phyloP scores from a whole-genome alignment of 2,888 invertebrate genomes.

The Resseliella maxima region DNA sequence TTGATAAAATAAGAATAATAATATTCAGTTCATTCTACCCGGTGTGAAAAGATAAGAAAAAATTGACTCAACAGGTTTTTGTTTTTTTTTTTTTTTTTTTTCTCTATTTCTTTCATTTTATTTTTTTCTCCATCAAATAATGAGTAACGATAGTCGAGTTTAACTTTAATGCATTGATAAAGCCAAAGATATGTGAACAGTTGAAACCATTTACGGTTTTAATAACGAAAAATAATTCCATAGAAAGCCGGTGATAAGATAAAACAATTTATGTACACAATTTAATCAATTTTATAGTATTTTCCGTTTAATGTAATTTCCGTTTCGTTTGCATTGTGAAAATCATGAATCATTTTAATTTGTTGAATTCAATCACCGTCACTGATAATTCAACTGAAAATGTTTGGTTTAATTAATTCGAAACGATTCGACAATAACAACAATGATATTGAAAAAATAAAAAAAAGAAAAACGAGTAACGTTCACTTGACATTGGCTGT shows the following conservation, averaged over 20 bases:
- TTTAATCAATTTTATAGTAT: background rate
- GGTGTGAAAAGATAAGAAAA: background rate
- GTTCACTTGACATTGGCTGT: conserved; percentile 14
- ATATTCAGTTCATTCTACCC: background rate
- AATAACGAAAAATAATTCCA: background rate
- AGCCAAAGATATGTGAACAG: background rate
- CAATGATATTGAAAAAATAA: background rate
- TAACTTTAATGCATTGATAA: background rate
- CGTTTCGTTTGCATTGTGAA: background rate
- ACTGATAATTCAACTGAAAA: background rate
- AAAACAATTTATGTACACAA: background rate
- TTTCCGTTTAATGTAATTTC: background rate
- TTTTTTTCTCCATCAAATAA: background rate
- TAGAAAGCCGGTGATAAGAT: background rate
- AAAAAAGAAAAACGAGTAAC: background rate
- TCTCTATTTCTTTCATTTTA: background rate
- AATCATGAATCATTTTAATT: background rate
- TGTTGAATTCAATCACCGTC: background rate
- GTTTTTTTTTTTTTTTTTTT: background rate
- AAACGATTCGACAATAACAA: too few species aligned
- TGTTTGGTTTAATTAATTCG: background rate
- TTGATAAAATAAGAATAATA: background rate
- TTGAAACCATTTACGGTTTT: background rate
- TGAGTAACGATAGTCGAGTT: background rate
- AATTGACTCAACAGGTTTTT: conserved; percentile 28